Evolutionary conservation across 2,888 invertebrate genomes (phyloP), one percentile per base, ranked within the genome.

Genomic region (Pterobdella sp.): DNA sequence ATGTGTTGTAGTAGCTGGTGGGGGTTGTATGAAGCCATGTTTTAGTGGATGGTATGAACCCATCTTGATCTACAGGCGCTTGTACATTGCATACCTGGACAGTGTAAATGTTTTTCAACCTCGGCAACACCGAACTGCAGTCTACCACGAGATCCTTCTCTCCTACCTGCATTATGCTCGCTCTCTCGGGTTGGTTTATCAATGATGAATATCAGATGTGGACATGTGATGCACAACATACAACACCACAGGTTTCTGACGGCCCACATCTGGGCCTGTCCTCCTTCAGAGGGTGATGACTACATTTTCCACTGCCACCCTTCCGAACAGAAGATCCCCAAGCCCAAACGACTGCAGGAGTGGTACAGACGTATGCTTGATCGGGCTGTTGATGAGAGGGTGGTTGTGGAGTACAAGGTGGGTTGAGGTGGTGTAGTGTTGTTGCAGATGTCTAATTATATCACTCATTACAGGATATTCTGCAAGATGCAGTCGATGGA

Each of bases 291-390:
- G 87, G 98, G 98, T 73, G 98, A 98, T 85, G 98, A 99, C 86
- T 99, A 99, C 85, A 98, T 99, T 81, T 98, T 98, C 87, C 98
- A 99, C 87, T 98, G 97, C 86, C 98, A 98, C 88, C 98, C 98
- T 75, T 89, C 90, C 75, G 98, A 99, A 86, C 98, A 98, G 86
- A 97, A 95, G 86, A 98, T 98, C 85, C 98, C 98, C 68, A 99
- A 98, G 86, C 98, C 97, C 74, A 99, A 98, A 86, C 88, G 97
- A 83, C 87, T 99, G 80, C 97, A 98, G 85, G 97, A 98, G 84
- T 98, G 98, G 98, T 99, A 99, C 85, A 97, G 96, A 87, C 97
- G 96, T 86, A 98, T 98, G 97, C 87, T 99, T 78, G 97, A 98
- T 84, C 97, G 97, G 74, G 83, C 97, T 80, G 94, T 97, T 81